phyloP scores from a whole-genome alignment of 2,888 invertebrate species.

The Bellardia pandia region DNA sequence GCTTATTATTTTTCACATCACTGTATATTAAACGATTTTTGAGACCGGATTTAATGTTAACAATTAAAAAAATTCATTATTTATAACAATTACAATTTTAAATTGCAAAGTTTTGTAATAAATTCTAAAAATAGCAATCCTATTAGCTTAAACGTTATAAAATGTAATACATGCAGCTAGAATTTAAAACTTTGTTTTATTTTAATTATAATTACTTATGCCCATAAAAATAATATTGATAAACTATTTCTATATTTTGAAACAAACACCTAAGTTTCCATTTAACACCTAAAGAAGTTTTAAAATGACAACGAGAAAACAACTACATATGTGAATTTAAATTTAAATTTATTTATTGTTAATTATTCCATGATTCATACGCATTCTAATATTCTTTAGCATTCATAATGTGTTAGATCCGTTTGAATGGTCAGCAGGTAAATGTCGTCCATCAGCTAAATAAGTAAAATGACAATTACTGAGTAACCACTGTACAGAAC shows the following conservation, averaged over 20 bases:
- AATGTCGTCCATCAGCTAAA: conserved; percentile 43
- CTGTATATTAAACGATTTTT: too few relatives aligned
- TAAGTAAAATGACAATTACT: conserved; percentile 20
- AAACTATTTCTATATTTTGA: not conserved
- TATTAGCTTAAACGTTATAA: not conserved
- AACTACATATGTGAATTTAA: too few relatives aligned
- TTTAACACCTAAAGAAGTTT: not conserved
- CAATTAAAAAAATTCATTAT: too few relatives aligned
- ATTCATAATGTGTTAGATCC: conserved; percentile 59
- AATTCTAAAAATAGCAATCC: not conserved
- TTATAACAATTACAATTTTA: too few relatives aligned
- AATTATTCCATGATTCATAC: conserved; percentile 45
- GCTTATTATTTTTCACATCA: too few relatives aligned
- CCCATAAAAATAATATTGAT: not conserved
- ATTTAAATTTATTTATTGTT: not conserved
- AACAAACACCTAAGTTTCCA: not conserved
- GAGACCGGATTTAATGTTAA: too few relatives aligned
- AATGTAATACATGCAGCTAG: not conserved
- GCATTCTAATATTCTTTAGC: conserved; percentile 27
- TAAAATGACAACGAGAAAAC: not conserved
- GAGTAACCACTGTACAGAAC: conserved; percentile 13
- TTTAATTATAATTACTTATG: not conserved
- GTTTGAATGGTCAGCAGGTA: conserved; percentile 2
- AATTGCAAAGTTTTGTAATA: not conserved
- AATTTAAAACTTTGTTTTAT: not conserved